These are phyloP conservation scores for Procavia capensis DNA, from an alignment of 2,113 vertebrate species.

Conservation along the genomic window DNA sequence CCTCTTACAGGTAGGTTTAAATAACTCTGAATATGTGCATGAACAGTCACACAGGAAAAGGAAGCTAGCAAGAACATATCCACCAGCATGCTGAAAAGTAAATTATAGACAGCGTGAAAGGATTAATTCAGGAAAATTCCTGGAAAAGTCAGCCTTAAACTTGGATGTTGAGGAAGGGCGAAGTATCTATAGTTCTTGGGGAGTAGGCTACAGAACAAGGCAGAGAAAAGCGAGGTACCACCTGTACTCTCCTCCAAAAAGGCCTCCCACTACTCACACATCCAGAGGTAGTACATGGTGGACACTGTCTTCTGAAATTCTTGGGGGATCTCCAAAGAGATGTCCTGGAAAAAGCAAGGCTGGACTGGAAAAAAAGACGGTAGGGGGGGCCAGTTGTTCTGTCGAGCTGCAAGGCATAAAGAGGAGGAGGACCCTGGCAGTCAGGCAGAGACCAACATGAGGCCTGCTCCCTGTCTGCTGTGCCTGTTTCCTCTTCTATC, in stretches of 20 bases:
- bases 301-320: slow-evolving; percentile 95
- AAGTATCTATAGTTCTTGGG: background rate
- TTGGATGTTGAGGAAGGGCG: background rate
- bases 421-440: background rate
- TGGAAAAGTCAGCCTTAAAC: background rate
- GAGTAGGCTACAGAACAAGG: background rate
- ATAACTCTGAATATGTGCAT: background rate
- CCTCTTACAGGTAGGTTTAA: background rate
- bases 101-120: background rate
- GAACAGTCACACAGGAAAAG: background rate
- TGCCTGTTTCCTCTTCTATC: background rate
- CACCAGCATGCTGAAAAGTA: background rate
- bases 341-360: slow-evolving; percentile 98
- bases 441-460: background rate
- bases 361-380: slow-evolving; percentile 95
- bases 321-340: slow-evolving; percentile 94
- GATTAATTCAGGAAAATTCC: background rate
- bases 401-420: slow-evolving; percentile 85
- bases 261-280: slow-evolving; percentile 89
- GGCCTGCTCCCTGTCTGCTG: background rate
- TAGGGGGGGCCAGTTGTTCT: slow-evolving; percentile 97
- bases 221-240: background rate
- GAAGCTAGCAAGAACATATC: background rate
- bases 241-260: rapidly evolving
- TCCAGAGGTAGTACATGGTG: slow-evolving; percentile 98